Percentiles rank a stretch among this genome's conserved stretches.
Evolutionary conservation across 1,140 invertebrate species (phyloP).

Genomic region (Diabrotica undecimpunctata): DNA sequence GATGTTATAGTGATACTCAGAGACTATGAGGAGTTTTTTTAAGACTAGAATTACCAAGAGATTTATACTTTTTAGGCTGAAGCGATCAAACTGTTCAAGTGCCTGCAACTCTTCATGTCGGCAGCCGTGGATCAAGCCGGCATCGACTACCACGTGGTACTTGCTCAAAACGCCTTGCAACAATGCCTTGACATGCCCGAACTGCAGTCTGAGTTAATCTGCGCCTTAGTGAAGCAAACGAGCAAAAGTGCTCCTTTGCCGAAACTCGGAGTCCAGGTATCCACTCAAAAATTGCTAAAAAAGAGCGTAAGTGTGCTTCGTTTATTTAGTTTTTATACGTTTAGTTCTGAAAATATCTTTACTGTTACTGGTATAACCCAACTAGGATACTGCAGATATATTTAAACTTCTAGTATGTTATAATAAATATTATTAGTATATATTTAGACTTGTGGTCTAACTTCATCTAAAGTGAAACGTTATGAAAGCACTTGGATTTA

Average conservation of each 20-base stretch:
- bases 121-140: conserved; percentile 90
- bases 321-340: conserved; percentile 29
- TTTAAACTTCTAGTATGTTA: no score
- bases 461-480: no score
- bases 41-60: neutral
- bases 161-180: conserved; percentile 91
- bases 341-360: conserved; percentile 8
- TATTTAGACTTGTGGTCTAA: no score
- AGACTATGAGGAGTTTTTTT: neutral
- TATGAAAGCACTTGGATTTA: no score
- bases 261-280: conserved; percentile 88
- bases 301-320: conserved; percentile 49
- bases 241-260: conserved; percentile 80
- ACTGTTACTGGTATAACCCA: neutral
- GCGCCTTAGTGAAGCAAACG: conserved; percentile 88
- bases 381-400: no score
- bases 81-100: conserved; percentile 94
- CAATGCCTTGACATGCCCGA: conserved; percentile 84
- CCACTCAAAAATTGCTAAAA: conserved; percentile 48
- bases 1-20: no score
- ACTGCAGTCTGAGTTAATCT: conserved; percentile 88
- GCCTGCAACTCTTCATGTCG: conserved; percentile 90
- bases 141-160: conserved; percentile 92
- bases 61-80: conserved; percentile 70
- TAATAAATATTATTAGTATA: no score